Percentiles rank a stretch among this genome's conserved stretches.
Conservation (phyloP, 2,888 invertebrate species). For the Drosophila neonasuta region DNA sequence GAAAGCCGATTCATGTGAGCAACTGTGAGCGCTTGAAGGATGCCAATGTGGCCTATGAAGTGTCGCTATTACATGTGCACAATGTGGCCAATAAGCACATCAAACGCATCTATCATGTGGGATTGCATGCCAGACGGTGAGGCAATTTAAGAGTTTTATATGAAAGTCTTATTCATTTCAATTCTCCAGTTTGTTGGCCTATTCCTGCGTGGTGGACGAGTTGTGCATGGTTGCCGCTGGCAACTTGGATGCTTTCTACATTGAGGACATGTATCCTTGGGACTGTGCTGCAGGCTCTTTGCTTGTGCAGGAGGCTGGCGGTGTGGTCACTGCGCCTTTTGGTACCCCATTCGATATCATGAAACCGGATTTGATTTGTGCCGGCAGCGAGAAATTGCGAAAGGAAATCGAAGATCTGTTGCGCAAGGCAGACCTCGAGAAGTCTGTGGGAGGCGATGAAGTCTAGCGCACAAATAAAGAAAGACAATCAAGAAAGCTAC, state of each 20-base stretch:
- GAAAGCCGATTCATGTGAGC: slow-evolving; percentile 84
- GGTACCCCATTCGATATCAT: slow-evolving; percentile 84
- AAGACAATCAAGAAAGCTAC: slow-evolving; percentile 11
- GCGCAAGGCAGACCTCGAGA: slow-evolving; percentile 82
- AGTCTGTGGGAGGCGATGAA: slow-evolving; percentile 70
- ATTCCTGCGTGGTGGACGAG: slow-evolving; percentile 89
- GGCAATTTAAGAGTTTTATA: background rate
- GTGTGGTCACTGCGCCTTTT: slow-evolving; percentile 86
- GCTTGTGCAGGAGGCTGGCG: slow-evolving; percentile 90
- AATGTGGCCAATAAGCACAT: slow-evolving; percentile 79
- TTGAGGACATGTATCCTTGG: slow-evolving; percentile 89
- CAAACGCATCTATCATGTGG: slow-evolving; percentile 80
- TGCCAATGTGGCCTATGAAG: slow-evolving; percentile 81
- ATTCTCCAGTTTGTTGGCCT: slow-evolving; percentile 82
- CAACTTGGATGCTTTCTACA: slow-evolving; percentile 86
- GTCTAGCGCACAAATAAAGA: slow-evolving; percentile 26
- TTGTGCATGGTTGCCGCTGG: slow-evolving; percentile 89
- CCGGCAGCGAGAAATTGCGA: slow-evolving; percentile 83
- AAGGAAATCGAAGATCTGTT: slow-evolving; percentile 83
- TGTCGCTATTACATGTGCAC: slow-evolving; percentile 78
- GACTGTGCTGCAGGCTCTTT: slow-evolving; percentile 89
- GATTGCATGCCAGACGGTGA: slow-evolving; percentile 79
- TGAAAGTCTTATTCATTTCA: background rate
- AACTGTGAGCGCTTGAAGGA: slow-evolving; percentile 72
- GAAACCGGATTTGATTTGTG: slow-evolving; percentile 84